Conservation (phyloP, 2,888 invertebrate genomes). For the Drosophila buzzatii region DNA sequence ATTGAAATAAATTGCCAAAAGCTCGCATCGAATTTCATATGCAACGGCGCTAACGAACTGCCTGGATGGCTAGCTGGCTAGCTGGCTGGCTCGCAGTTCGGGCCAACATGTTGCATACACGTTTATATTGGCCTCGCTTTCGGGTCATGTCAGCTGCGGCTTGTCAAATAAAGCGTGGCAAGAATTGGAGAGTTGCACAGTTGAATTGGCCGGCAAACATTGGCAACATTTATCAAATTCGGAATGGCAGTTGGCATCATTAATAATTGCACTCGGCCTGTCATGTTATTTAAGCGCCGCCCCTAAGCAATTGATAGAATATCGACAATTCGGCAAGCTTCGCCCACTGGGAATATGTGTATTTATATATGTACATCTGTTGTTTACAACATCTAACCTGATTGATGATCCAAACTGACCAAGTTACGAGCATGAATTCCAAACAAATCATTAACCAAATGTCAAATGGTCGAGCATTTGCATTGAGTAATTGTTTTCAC, state of each 20-base stretch:
- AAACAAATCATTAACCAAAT: constrained; percentile 17
- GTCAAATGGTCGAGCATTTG: constrained; percentile 18
- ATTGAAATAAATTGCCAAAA: constrained; percentile 64
- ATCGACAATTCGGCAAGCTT: constrained; percentile 23
- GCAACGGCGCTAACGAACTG: constrained; percentile 46
- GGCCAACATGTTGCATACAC: constrained; percentile 29
- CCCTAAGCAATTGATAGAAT: constrained; percentile 58
- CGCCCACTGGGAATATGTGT: neutral
- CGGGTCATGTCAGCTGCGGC: constrained; percentile 19
- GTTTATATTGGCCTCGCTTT: constrained; percentile 24
- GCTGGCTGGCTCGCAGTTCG: neutral
- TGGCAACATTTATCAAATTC: constrained; percentile 54
- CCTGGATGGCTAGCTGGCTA: neutral
- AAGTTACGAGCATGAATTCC: neutral
- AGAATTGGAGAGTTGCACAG: neutral
- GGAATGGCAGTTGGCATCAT: constrained; percentile 47
- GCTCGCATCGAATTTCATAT: constrained; percentile 46
- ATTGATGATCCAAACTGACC: constrained; percentile 34
- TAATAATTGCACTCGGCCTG: constrained; percentile 57
- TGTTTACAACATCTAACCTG: constrained; percentile 27
- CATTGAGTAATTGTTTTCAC: constrained; percentile 42
- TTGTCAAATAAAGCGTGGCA: constrained; percentile 16
- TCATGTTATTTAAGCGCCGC: constrained; percentile 56
- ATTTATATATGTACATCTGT: constrained; percentile 1
- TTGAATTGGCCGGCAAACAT: neutral